Percentiles rank a stretch among this genome's conserved stretches.
Conservation (phyloP, 2,888 invertebrate species). For the Polyommatus icarus region DNA sequence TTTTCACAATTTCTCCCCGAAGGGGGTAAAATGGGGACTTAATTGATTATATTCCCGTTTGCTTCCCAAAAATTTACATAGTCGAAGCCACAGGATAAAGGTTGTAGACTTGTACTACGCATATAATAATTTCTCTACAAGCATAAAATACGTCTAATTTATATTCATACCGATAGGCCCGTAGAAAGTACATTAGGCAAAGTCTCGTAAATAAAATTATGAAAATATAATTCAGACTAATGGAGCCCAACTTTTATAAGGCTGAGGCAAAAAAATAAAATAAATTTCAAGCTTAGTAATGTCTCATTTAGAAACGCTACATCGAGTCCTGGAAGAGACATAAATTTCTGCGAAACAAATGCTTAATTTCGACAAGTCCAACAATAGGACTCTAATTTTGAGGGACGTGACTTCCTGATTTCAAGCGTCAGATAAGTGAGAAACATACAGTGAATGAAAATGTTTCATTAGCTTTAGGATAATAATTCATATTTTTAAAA, state of each 20-base stretch:
- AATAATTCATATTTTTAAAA: no score
- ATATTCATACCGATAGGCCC: not conserved
- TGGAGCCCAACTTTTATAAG: not conserved
- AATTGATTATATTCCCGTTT: no score
- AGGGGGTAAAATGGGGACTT: no score
- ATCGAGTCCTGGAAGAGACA: not conserved
- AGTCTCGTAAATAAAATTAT: conserved; percentile 3
- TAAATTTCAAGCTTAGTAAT: not conserved
- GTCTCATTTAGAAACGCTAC: not conserved
- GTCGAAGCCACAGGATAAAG: no score
- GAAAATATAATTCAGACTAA: not conserved
- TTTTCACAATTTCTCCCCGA: no score
- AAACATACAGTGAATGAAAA: not conserved
- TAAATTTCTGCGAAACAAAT: not conserved
- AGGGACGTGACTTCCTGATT: not conserved
- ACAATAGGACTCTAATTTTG: not conserved
- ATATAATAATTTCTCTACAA: not conserved
- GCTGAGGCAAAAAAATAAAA: not conserved
- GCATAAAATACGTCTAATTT: not conserved
- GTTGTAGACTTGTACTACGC: no score
- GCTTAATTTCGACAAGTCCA: not conserved
- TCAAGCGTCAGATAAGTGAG: not conserved
- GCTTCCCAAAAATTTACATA: no score
- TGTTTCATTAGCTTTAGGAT: not conserved
- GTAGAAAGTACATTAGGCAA: not conserved